Evolutionary conservation across 2,888 invertebrate genomes (phyloP), one percentile per base, ranked within the genome.

Genomic region (Choreutis nemorana): DNA sequence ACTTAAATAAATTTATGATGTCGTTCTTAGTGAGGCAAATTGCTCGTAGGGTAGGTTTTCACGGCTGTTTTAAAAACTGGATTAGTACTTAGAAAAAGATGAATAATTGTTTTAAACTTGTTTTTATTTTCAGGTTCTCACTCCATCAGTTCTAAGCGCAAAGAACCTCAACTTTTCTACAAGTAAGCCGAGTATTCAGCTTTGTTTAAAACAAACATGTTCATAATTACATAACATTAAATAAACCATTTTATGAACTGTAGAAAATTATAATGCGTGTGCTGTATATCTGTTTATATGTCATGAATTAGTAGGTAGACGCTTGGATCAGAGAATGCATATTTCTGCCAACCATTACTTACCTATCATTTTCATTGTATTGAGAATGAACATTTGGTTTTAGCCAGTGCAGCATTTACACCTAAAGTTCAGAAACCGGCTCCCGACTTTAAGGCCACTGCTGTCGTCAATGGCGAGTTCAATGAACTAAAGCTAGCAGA

Each of bases 401-500:
- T 45, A 83, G 83, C 71, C 13, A 50, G 56, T 40, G 58, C 68
- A 24, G 52, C 58, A 11, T 62, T 65, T 33, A 48, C 62, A 1
- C 86, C 87, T 1, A 82, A 65, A 55, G 84, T 93, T 20, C 91
- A 91, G 54, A 80, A 87, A 39, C 86, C 86, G 14, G 97, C 97
- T 0, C 97, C 97, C 0, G 81, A 89, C 47, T 97, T 96, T 62
- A 72, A 83, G 36, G 94, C 91, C 2, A 87, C 85, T 6, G 96
- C 97, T 7, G 95, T 97, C 2, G 82, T 94, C 0, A 83, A 90
- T 45, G 89, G 89, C 28, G 89, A 90, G 44, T 97, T 97, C 55
- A 91, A 93, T 64, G 85, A 89, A 20, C 85, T 97, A 26, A 84
- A 86, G 45, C 73, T 97, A 3, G 64, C 84, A 0, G 93, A 96